Base-by-base conservation (phyloP, 1,140 invertebrate species). In the Hyles euphorbiae region DNA sequence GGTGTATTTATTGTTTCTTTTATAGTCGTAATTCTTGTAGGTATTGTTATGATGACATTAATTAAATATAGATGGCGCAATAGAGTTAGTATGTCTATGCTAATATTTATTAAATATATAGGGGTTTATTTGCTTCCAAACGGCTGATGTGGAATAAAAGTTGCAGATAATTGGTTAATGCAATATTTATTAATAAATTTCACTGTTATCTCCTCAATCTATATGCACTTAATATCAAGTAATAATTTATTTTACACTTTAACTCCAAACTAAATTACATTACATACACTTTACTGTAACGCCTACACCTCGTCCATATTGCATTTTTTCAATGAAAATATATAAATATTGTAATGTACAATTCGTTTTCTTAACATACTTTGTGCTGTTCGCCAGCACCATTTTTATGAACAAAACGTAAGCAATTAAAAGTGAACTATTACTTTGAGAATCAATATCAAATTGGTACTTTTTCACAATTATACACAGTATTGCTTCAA, bases 171-270 rank as follows among this genome's bases (percentile, higher is more conserved):
- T 76, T 83, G 82, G 75, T 83, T 85, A 87, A 87, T 87, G 81
- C 82, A 76, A 81, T 87, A 87, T 87, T 87, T 87, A 87, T 87
- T 87, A 86, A 82, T 84, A 84, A 87, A 85, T 79, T 85, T 87
- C 82, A 84, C 81, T 85, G 81, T 85, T 78, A 83, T 84, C 72
- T 83, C 72, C 71, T 82, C 82, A 80, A 78, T 82, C 80, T 86
- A 84, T 87, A 82, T 84, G 78, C 79, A 81, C 80, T 88, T 88
- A 87, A 58, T 33, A 76, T 68, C 71, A 70, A 84, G 67, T 80
- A 88, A 88, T 88, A 88, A 84, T 85, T 86, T 87, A 87, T 84
- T 79, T 81, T 86, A 88, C 85, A 88, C 69, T 83, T 83, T 83
- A 64, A 50, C 52, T 77, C 53, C 56, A 72, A 70, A 68, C 72